Evolutionary conservation across 2,888 invertebrate species (phyloP).

Genomic region (Netelia fuscicornis): DNA sequence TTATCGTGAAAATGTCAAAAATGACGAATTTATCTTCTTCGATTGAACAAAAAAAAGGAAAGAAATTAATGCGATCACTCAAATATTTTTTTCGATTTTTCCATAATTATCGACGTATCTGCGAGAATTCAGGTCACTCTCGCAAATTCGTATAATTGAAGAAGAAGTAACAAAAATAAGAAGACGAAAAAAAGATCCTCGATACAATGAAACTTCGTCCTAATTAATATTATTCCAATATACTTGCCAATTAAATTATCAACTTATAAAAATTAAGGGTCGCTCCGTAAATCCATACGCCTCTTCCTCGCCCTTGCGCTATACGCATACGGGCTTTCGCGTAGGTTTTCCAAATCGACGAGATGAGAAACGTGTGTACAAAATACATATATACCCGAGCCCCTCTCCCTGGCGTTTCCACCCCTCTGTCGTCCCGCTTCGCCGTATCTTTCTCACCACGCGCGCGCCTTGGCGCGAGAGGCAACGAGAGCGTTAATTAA

Average conservation of each 20-base stretch:
- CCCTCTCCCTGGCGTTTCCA: background rate
- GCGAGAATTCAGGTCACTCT: too few relatives aligned
- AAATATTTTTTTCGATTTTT: too few relatives aligned
- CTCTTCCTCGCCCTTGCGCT: background rate
- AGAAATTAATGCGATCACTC: too few relatives aligned
- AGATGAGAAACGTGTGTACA: too few relatives aligned
- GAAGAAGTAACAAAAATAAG: background rate
- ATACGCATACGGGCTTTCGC: too few relatives aligned
- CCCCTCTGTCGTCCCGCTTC: conserved; percentile 52
- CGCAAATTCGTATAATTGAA: too few relatives aligned
- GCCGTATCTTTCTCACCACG: conserved; percentile 55
- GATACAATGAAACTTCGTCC: background rate
- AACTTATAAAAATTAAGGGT: background rate
- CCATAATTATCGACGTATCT: too few relatives aligned
- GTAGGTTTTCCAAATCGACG: too few relatives aligned
- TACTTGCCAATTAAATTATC: background rate
- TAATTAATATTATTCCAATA: background rate
- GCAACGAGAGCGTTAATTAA: conserved; percentile 73
- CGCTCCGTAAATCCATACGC: background rate
- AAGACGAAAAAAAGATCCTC: background rate
- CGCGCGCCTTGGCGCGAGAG: conserved; percentile 53
- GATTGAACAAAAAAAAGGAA: too few relatives aligned
- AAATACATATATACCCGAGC: too few relatives aligned
- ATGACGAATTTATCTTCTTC: too few relatives aligned
- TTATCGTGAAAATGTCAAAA: too few relatives aligned